Percentiles rank a stretch among this genome's conserved stretches.
Conservation (phyloP, 2,113 vertebrate genomes). For the Andinoacara biseriatus region DNA sequence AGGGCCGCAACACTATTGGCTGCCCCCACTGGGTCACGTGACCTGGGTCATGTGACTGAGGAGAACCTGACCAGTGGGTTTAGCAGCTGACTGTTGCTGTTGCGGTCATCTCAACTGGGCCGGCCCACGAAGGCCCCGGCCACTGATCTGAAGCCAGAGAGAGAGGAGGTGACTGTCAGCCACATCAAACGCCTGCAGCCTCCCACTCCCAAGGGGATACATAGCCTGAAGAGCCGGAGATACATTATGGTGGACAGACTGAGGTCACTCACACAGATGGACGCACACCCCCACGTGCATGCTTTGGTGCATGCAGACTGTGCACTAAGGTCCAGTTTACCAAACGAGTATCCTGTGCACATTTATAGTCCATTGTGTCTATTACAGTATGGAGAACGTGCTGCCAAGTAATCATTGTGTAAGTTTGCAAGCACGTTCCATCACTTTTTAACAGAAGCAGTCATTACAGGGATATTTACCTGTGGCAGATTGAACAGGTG, state of each 20-base stretch:
- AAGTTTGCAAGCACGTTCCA: background rate
- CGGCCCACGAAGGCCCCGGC: slow-evolving; percentile 35
- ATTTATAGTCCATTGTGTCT: background rate
- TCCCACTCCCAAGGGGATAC: slow-evolving; percentile 57
- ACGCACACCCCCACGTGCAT: slow-evolving; percentile 33
- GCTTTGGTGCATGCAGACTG: slow-evolving; percentile 9
- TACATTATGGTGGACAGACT: slow-evolving; percentile 23
- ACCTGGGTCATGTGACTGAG: slow-evolving; percentile 68
- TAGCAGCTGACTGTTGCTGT: slow-evolving; percentile 47
- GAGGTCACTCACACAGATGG: slow-evolving; percentile 59
- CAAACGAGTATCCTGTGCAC: background rate
- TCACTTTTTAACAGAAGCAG: background rate
- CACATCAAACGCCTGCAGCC: slow-evolving; percentile 66
- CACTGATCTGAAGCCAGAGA: slow-evolving; percentile 60
- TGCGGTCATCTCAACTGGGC: slow-evolving; percentile 65
- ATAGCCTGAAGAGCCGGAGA: slow-evolving; percentile 37
- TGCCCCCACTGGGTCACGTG: slow-evolving; percentile 68
- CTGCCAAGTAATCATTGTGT: too few species aligned
- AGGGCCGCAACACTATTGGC: slow-evolving; percentile 61
- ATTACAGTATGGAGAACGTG: background rate
- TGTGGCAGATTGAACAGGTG: slow-evolving; percentile 41
- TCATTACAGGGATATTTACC: slow-evolving; percentile 34
- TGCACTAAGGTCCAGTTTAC: background rate
- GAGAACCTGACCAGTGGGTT: slow-evolving; percentile 36
- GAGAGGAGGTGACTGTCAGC: slow-evolving; percentile 54